These are phyloP conservation scores for Spinus pinus DNA, from an alignment of 2,797 vertebrate genomes.

Conservation along the genomic window DNA sequence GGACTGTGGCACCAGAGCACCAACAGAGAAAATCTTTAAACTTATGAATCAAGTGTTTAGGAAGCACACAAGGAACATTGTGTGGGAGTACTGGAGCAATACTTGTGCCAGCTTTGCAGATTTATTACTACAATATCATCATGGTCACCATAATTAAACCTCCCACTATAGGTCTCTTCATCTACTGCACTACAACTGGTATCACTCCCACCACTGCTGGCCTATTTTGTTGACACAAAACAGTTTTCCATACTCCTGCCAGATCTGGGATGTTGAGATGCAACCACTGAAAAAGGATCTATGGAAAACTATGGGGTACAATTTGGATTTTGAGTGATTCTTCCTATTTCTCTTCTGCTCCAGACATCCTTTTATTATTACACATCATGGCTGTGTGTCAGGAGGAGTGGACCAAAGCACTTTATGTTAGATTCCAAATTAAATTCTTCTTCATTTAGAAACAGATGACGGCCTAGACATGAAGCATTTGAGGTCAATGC, in stretches of 20 bases:
- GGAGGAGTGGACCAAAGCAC: background rate
- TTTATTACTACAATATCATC: slow-evolving; percentile 50
- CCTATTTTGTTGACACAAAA: background rate
- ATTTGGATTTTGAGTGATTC: background rate
- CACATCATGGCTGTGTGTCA: background rate
- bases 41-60: background rate
- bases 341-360: background rate
- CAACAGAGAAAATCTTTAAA: background rate
- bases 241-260: background rate
- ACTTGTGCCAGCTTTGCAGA: slow-evolving; percentile 29
- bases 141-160: slow-evolving; percentile 35
- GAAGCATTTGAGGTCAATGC: background rate
- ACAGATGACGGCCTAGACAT: background rate
- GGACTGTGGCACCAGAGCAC: background rate
- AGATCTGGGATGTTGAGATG: background rate
- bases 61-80: background rate
- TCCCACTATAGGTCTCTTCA: background rate
- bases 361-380: background rate
- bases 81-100: slow-evolving; percentile 14
- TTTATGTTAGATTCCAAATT: background rate
- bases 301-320: background rate
- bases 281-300: background rate
- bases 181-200: background rate
- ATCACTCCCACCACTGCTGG: slow-evolving; percentile 7
- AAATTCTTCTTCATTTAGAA: slow-evolving; percentile 37